These are phyloP conservation scores for Lagopus leucura DNA, from an alignment of 2,113 vertebrate species.

Conservation along the genomic window DNA sequence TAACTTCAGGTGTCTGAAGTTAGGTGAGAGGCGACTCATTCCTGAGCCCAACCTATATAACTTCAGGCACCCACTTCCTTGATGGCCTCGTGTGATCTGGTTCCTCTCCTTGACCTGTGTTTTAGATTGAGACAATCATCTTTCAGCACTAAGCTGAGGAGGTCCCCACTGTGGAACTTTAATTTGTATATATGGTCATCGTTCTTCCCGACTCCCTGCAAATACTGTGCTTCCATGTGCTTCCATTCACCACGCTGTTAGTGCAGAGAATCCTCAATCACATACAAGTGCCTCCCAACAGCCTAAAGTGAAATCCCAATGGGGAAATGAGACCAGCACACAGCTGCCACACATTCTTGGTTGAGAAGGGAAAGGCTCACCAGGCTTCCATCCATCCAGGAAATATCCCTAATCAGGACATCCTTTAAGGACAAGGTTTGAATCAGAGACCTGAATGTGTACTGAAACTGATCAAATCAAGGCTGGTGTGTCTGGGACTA, in stretches of 20 bases:
- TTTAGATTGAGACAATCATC: neutral
- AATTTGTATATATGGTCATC: neutral
- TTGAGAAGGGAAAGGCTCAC: neutral
- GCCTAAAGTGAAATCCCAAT: accelerated
- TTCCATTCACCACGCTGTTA: accelerated
- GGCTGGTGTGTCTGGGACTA: neutral
- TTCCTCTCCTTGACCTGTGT: neutral
- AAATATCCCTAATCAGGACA: neutral
- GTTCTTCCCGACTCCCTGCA: neutral
- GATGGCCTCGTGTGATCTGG: neutral
- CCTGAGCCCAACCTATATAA: neutral
- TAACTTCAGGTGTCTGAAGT: neutral
- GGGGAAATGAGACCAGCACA: neutral
- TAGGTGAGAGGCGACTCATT: neutral
- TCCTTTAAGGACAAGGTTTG: neutral
- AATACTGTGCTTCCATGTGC: neutral
- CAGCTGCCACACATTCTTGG: accelerated
- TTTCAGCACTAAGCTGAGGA: neutral
- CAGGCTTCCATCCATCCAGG: neutral
- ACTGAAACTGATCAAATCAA: neutral
- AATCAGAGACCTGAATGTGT: neutral
- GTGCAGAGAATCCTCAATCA: neutral
- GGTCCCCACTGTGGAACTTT: neutral
- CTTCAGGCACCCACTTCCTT: neutral
- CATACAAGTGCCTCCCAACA: neutral